A percentile compares a stretch with the other conserved stretches of the same genome.
phyloP scores from a whole-genome alignment of 2,888 invertebrate genomes.

The Tachina grossa region DNA sequence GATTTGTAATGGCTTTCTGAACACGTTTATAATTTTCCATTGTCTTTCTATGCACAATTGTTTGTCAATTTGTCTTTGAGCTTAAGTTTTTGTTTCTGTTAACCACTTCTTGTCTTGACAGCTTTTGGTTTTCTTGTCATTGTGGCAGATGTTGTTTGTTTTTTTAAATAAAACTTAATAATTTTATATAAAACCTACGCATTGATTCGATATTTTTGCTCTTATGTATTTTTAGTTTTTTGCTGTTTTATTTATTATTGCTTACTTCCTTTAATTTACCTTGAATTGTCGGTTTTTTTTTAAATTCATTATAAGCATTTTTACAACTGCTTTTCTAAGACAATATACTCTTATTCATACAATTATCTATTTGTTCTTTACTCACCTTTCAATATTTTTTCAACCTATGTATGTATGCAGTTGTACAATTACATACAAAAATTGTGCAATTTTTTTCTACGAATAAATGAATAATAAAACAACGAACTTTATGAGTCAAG shows the following conservation, averaged over 20 bases:
- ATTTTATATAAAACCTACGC: conserved; percentile 50
- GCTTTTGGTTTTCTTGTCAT: conserved; percentile 45
- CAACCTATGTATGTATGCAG: not conserved
- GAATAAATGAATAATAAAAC: not conserved
- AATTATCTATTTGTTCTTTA: not conserved
- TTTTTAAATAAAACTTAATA: conserved; percentile 7
- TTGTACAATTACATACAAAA: conserved; percentile 1
- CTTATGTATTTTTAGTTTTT: not conserved
- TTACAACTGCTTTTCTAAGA: conserved; percentile 19
- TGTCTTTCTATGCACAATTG: conserved; percentile 49
- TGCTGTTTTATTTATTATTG: conserved; percentile 15
- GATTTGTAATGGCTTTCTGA: conserved; percentile 32
- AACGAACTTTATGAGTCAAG: conserved; percentile 29
- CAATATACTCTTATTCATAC: not conserved
- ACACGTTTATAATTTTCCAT: conserved; percentile 10
- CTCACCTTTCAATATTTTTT: not conserved
- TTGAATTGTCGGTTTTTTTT: conserved; percentile 60
- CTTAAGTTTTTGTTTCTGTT: conserved; percentile 1
- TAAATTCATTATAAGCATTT: conserved; percentile 18
- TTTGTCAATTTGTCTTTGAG: conserved; percentile 16
- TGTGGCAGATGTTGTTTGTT: conserved; percentile 1
- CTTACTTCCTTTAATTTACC: conserved; percentile 63
- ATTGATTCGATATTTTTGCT: conserved; percentile 17
- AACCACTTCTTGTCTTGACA: conserved; percentile 41
- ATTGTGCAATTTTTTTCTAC: conserved; percentile 34